Evolutionary conservation across 2,113 vertebrate genomes (phyloP), one percentile per base, ranked within the genome.

Genomic region (Chaetodon trifascialis): DNA sequence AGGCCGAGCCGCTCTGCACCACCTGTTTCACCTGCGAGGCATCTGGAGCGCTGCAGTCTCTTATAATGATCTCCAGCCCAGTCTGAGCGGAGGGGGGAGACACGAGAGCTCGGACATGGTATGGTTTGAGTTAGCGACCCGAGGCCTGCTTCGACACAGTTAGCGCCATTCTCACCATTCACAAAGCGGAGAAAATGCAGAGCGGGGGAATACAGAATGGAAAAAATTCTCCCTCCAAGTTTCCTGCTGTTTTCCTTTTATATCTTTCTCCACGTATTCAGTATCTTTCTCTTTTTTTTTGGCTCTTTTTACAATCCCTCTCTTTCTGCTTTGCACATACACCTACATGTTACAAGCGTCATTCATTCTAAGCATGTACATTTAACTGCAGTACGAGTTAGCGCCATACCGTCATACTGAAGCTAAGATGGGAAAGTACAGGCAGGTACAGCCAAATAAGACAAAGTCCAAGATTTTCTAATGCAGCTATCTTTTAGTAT

Each of bases 11-110:
- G 64, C 73, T 60, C 34, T 23, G 59, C 83, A 76, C 86, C 92
- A 93, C 92, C 92, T 92, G 91, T 73, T 88, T 77, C 76, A 86
- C 88, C 89, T 86, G 86, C 78, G 12, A 87, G 73, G 84, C 90
- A 90, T 91, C 88, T 91, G 88, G 85, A 86, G 66, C 12, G 40
- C 69, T 80, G 76, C 76, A 67, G 66, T 60, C 56, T 11, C 62
- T 84, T 82, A 83, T 78, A 88, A 80, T 67, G 70, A 73, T 63
- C 84, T 83, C 83, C 80, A 85, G 90, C 59, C 42, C 77, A 25
- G 55, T 30, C 36, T 2, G 66, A 58, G 65, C 5, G 52, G 64
- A 65, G 55, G 30, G 14, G 68, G 12, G 77, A 30, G 62, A 66
- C 77, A 17, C 2, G 21, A 68, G 74, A 79, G 74, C 73, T 85